Evolutionary conservation across 2,113 vertebrate species (phyloP).

Genomic region (Cromileptes altivelis): DNA sequence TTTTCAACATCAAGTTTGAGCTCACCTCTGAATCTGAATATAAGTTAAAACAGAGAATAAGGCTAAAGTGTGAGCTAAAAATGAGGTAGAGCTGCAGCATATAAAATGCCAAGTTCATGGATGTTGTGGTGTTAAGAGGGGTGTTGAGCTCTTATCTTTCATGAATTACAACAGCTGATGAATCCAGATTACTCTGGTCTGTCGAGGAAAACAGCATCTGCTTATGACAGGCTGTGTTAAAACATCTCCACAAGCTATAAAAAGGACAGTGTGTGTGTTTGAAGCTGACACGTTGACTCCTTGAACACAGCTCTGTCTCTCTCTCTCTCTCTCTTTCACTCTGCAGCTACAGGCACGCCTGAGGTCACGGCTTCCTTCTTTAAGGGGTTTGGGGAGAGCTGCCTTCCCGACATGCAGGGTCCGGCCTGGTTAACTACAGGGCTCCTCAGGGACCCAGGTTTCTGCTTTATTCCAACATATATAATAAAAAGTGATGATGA

Average conservation of each 20-base stretch:
- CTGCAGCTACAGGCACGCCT: conserved; percentile 21
- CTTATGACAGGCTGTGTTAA: conserved; percentile 33
- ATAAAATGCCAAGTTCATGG: conserved; percentile 27
- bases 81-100: not conserved
- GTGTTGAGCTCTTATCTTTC: conserved; percentile 8
- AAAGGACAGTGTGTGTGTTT: conserved; percentile 27
- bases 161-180: conserved; percentile 50
- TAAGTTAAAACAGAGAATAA: not conserved
- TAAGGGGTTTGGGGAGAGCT: conserved; percentile 1
- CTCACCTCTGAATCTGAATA: not conserved
- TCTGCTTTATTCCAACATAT: conserved; percentile 26
- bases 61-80: not conserved
- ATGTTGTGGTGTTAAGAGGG: conserved; percentile 15
- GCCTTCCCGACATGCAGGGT: conserved; percentile 12
- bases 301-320: conserved; percentile 16
- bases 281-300: conserved; percentile 22
- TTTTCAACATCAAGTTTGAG: not conserved
- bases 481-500: conserved; percentile 71
- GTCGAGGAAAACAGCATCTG: conserved; percentile 44
- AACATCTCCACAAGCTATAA: conserved; percentile 49
- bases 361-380: conserved; percentile 40
- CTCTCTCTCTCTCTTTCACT: not conserved
- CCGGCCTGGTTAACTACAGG: conserved; percentile 41
- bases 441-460: conserved; percentile 32
- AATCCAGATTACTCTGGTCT: conserved; percentile 33